phyloP scores from a whole-genome alignment of 2,888 invertebrate genomes.

The Sphaeridia pumilis region DNA sequence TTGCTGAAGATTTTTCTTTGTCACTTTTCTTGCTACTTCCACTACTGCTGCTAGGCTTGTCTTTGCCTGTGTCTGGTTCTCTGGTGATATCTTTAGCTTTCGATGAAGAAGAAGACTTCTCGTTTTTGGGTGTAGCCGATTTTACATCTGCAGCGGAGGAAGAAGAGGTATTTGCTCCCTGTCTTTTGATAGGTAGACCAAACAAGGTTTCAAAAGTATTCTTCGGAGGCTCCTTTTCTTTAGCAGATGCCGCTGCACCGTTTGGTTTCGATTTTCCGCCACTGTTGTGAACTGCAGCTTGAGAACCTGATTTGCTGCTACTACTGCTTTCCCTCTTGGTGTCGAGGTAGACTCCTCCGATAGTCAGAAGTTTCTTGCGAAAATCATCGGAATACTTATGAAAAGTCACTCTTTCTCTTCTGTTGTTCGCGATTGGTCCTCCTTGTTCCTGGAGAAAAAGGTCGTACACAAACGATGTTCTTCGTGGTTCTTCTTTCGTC shows the following conservation, averaged over 20 bases:
- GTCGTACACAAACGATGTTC: conserved; percentile 63
- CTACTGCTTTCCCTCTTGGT: conserved; percentile 18
- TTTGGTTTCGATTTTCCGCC: too few species aligned
- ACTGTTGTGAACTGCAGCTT: too few species aligned
- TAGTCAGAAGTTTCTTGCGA: conserved; percentile 69
- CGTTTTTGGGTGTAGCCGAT: conserved; percentile 13
- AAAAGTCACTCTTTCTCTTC: conserved; percentile 74
- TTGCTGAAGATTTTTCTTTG: too few species aligned
- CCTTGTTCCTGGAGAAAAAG: conserved; percentile 66
- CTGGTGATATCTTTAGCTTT: conserved; percentile 9
- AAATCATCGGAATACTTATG: conserved; percentile 80
- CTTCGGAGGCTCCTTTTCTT: conserved; percentile 24
- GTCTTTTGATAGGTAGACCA: conserved; percentile 62
- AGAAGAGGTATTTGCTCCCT: conserved; percentile 8
- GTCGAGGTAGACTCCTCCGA: conserved; percentile 51
- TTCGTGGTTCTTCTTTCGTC: conserved; percentile 81
- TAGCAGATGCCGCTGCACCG: conserved; percentile 4
- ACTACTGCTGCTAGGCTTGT: conserved; percentile 4
- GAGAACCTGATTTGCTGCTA: conserved; percentile 19
- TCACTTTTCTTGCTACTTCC: conserved; percentile 2
- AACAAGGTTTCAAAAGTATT: conserved; percentile 64
- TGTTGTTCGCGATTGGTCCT: conserved; percentile 55
- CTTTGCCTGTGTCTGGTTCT: conserved; percentile 1
- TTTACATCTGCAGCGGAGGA: conserved; percentile 9
- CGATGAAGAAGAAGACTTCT: conserved; percentile 2